Evolutionary conservation across 2,797 vertebrate genomes (phyloP).

Genomic region (Champsocephalus gunnari): DNA sequence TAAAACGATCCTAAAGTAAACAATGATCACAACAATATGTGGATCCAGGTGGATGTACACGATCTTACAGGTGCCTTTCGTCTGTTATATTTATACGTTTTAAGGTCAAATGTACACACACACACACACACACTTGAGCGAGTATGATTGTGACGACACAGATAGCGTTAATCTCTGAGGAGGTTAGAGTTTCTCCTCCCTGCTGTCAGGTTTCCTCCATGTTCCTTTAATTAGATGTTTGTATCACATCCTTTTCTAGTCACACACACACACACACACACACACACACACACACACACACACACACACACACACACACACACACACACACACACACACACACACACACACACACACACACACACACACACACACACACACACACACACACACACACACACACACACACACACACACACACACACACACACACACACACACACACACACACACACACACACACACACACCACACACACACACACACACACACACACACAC

Average conservation of each 20-base stretch:
- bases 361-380: no score
- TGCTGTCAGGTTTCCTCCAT: conserved; percentile 40
- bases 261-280: background rate
- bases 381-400: background rate
- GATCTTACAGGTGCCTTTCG: no score
- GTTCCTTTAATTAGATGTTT: conserved; percentile 57
- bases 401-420: conserved; percentile 81
- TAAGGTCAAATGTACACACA: conserved; percentile 4
- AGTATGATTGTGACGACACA: conserved; percentile 25
- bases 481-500: background rate
- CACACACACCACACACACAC: no score
- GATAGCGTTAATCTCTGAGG: conserved; percentile 44
- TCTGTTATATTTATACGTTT: no score
- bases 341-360: no score
- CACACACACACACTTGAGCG: conserved; percentile 2
- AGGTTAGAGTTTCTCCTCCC: conserved; percentile 57
- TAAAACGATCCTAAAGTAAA: no score
- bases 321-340: background rate
- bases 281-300: no score
- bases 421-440: background rate
- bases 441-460: no score
- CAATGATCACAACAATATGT: no score
- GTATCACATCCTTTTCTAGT: conserved; percentile 23
- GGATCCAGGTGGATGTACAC: no score
- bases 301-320: no score